These are phyloP conservation scores for Aptenodytes forsteri DNA, from an alignment of 2,113 vertebrate species.

Conservation along the genomic window DNA sequence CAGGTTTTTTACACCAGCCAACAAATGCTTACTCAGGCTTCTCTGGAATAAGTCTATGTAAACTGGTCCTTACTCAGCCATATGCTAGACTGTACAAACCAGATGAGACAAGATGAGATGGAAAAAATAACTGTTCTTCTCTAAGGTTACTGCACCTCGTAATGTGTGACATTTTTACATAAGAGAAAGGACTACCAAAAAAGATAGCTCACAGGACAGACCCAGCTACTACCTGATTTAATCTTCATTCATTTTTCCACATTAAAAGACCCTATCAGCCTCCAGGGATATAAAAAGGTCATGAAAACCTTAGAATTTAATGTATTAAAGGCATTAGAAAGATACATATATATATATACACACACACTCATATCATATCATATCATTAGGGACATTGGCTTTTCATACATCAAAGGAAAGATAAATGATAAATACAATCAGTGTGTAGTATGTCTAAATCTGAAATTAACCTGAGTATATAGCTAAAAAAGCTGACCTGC, in stretches of 20 bases:
- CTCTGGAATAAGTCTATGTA: neutral
- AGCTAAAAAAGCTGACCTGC: neutral
- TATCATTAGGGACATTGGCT: neutral
- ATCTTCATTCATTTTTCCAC: neutral
- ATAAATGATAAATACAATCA: neutral
- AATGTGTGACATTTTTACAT: neutral
- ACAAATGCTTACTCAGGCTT: neutral
- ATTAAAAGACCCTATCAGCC: neutral
- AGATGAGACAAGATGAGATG: neutral
- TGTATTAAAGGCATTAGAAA: neutral
- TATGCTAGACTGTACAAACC: neutral
- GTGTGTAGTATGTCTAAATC: neutral
- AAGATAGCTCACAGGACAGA: neutral
- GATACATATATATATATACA: neutral
- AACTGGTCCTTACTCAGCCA: neutral
- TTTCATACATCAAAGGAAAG: neutral
- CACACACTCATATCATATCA: neutral
- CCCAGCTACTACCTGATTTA: neutral
- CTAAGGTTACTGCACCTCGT: neutral
- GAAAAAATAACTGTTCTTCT: neutral
- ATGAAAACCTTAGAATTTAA: neutral
- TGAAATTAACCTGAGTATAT: neutral
- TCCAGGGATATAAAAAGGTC: neutral
- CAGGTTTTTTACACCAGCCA: neutral
- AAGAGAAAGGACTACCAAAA: neutral